Base-by-base conservation (phyloP, 1,140 invertebrate genomes). In the Tetragonula clypearis region DNA sequence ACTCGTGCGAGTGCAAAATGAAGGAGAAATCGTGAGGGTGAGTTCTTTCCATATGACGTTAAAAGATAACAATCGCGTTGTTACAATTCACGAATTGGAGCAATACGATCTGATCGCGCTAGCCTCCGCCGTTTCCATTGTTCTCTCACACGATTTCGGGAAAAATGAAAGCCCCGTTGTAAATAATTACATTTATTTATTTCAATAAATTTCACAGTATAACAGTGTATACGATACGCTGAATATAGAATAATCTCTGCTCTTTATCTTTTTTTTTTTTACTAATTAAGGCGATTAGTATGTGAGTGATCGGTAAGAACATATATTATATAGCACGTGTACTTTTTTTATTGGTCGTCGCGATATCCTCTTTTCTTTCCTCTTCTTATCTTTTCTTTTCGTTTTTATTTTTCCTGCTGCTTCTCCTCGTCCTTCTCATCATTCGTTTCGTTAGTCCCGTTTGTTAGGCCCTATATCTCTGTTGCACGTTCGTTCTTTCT, bases 131-230 rank as follows among this genome's bases (percentile, higher is more conserved):
- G 41, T 8, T 49, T 49, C 41, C 41, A 49, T 8, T 8, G 41
- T 49, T 49, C 35, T 49, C 41, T 8, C 41, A 11, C 41, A 8
- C 41, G 9, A 23, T 41, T 14, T 23, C 21, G 11, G 11, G 5
- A 14, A 41, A 62, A 30, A 41, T 23, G 21, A 23, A 35, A 72
- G 15, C 41, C 5, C 17, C 53, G 3, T n/a, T 82, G 91, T 93
- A 93, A 93, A 94, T 93, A 94, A 94, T 93, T 91, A 93, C 92
- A 93, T 94, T 94, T 94, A 93, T 94, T 94, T 87, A 91, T 92
- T 93, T 92, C 35, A 35, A 92, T 94, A 91, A 93, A 93, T 93
- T 94, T 93, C 93, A 94, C 93, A 94, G 86, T 92, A 88, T 93
- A 93, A 94, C 92, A 93, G 86, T 89, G 87, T 93, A 92, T 93